Percentiles rank a stretch among this genome's conserved stretches.
phyloP scores from a whole-genome alignment of 2,888 invertebrate genomes.

The Tridacna crocea region DNA sequence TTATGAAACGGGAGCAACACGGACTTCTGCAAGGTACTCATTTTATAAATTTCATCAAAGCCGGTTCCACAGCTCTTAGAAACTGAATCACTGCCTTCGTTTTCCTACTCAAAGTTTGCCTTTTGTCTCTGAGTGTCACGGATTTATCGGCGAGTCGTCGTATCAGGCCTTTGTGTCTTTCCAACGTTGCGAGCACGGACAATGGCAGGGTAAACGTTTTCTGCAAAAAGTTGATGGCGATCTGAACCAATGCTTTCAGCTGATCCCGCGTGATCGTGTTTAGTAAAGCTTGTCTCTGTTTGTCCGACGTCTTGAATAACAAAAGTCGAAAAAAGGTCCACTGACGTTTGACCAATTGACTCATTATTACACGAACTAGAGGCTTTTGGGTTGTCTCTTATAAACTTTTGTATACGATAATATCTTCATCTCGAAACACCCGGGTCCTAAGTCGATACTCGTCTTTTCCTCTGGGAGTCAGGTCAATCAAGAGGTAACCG shows the following conservation, averaged over 20 bases:
- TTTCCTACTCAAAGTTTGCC: not conserved
- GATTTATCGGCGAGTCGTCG: not conserved
- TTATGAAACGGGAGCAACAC: conserved; percentile 7
- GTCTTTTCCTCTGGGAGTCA: no score
- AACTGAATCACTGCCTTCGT: not conserved
- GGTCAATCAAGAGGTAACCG: no score
- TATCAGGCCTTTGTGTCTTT: not conserved
- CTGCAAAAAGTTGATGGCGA: not conserved
- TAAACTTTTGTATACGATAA: conserved; percentile 24
- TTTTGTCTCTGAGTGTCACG: not conserved
- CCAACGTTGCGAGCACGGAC: not conserved
- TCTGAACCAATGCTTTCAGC: not conserved
- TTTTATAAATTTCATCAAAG: no score
- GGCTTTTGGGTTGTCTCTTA: conserved; percentile 2
- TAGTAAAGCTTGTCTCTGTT: conserved; percentile 17
- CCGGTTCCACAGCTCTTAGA: no score
- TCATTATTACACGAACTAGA: conserved; percentile 18
- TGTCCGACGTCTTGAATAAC: conserved; percentile 11
- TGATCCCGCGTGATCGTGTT: conserved; percentile 13
- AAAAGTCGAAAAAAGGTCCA: conserved; percentile 28
- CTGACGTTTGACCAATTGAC: conserved; percentile 24
- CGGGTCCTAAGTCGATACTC: no score
- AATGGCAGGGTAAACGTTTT: not conserved
- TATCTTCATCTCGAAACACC: conserved; percentile 29
- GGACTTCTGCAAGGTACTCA: conserved; percentile 14